Base-by-base conservation (phyloP, 2,797 vertebrate genomes). In the Aphelocoma californica region DNA sequence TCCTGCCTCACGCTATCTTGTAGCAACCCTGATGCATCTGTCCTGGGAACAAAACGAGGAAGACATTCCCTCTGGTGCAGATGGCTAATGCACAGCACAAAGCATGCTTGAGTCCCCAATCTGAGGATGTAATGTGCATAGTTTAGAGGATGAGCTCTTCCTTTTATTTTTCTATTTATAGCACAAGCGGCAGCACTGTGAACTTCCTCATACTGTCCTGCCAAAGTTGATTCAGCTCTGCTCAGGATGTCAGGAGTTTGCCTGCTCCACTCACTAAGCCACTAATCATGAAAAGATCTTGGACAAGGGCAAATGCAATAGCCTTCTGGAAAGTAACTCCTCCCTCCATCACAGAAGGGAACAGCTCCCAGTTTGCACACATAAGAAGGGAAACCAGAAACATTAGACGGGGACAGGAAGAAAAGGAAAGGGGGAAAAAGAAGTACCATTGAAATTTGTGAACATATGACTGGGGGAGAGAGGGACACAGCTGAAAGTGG, bases 11-110 rank as follows among this genome's bases (percentile, higher is more conserved):
- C 40, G 84, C 74, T 75, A 45, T 95, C 88, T 96, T 13, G 13
- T 56, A 71, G 71, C 75, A 88, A 36, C 73, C 50, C 74, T 64
- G 53, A 58, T 69, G 87, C 32, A 23, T 92, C 54, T 66, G 48
- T 62, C 95, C 90, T 93, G 92, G 95, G 94, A 97, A 97, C 75
- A 92, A 72, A 69, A 50, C 0, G 14, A 77, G 57, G 74, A 77
- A 51, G 88, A 54, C 70, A 58, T 90, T 96, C 90, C 86, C 88
- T 88, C 71, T 81, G 73, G 31, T 58, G 71, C 90, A 92, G 78
- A 86, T 72, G 81, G 88, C 31, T 75, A 24, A 67, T 4, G 42
- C 24, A 36, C 24, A 71, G 42, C 73, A 93, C 70, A 81, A 85
- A 66, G 74, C 83, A n/a, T 14, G 21, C 60, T 19, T 13, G 26